Conservation (phyloP, 2,113 vertebrate species). For the Leptobrachium ailaonicum region DNA sequence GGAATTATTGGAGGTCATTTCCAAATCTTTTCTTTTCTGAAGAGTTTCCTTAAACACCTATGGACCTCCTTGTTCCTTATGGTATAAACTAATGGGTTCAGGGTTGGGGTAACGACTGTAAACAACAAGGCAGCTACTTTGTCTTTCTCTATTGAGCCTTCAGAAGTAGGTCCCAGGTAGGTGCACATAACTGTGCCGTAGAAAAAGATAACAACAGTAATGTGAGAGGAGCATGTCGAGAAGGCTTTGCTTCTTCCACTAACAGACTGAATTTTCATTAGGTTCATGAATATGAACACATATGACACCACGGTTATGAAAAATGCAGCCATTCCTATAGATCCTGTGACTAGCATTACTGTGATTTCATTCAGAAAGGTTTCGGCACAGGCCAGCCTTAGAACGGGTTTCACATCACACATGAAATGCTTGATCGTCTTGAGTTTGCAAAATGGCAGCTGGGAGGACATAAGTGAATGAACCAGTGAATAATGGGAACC, state of each 20-base stretch:
- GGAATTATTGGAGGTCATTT: too few species aligned
- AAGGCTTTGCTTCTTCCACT: constrained; percentile 20
- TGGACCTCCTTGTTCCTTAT: constrained; percentile 34
- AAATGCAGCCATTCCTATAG: too few species aligned
- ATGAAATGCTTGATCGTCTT: constrained; percentile 55
- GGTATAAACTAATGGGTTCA: constrained; percentile 55
- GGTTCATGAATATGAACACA: too few species aligned
- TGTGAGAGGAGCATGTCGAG: constrained; percentile 30
- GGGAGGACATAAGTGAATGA: constrained; percentile 52
- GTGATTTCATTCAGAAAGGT: too few species aligned
- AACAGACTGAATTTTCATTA: not conserved
- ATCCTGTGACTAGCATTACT: too few species aligned
- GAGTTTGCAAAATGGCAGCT: constrained; percentile 55
- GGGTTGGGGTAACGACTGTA: constrained; percentile 52
- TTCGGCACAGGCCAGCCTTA: constrained; percentile 24
- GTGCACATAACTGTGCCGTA: constrained; percentile 50
- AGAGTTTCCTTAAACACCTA: not conserved
- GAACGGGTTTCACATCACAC: constrained; percentile 57
- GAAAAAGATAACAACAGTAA: constrained; percentile 13
- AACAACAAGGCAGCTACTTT: constrained; percentile 56
- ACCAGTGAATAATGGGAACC: constrained; percentile 53
- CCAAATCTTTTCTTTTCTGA: too few species aligned
- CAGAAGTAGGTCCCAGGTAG: constrained; percentile 27
- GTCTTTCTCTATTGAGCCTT: constrained; percentile 51
- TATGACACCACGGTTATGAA: too few species aligned